These are phyloP conservation scores for Acanthiza pusilla DNA, from an alignment of 2,797 vertebrate genomes.

Conservation along the genomic window DNA sequence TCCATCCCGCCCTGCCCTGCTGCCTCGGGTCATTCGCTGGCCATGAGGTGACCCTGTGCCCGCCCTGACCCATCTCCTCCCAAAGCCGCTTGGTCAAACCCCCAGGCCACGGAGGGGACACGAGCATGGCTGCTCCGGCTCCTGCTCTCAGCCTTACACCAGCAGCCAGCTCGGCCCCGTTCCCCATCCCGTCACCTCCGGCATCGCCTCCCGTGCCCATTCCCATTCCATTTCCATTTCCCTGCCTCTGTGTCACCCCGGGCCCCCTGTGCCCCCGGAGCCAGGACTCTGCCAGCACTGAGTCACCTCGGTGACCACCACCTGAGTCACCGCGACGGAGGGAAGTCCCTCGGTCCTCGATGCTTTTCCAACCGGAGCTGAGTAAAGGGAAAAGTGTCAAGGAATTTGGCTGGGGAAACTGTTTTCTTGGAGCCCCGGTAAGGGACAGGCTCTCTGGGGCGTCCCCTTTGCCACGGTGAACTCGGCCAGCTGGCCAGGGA, in stretches of 20 bases:
- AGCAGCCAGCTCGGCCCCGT: not conserved
- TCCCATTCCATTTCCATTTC: not conserved
- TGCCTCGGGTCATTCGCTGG: not conserved
- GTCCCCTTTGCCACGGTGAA: constrained; percentile 61
- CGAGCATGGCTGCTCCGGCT: not conserved
- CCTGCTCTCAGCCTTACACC: not conserved
- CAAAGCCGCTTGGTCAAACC: not conserved
- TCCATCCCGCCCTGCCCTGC: not conserved
- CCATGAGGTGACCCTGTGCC: not conserved
- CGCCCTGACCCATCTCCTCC: not conserved
- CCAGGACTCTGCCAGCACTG: constrained; percentile 50
- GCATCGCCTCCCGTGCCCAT: not conserved
- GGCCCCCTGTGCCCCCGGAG: not conserved
- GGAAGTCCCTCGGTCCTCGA: constrained; percentile 62
- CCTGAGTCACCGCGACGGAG: constrained; percentile 67
- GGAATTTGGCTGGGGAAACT: constrained; percentile 4
- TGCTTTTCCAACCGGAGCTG: constrained; percentile 60
- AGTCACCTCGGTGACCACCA: constrained; percentile 51
- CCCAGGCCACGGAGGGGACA: not conserved
- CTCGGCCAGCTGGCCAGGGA: not conserved
- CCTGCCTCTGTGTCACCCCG: not conserved
- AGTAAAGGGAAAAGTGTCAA: constrained; percentile 63
- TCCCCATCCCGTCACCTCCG: not conserved
- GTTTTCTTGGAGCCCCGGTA: not conserved
- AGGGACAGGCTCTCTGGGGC: not conserved